Conservation (phyloP, 1,140 invertebrate genomes). For the Glossosoma conforme region DNA sequence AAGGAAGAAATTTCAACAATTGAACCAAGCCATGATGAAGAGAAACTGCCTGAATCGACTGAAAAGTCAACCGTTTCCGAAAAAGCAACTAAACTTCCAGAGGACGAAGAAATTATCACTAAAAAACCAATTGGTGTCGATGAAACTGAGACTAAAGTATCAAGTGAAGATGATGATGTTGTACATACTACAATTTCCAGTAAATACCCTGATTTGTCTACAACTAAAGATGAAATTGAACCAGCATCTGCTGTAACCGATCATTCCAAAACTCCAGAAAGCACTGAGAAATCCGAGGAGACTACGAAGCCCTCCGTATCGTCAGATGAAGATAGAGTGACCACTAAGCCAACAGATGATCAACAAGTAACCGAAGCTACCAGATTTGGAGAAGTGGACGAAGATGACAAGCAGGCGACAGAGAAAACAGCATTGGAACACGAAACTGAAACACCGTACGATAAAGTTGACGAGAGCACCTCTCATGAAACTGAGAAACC, state of each 20-base stretch:
- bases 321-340: no score
- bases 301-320: no score
- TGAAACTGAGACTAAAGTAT: constrained; percentile 3
- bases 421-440: neutral
- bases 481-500: constrained; percentile 2
- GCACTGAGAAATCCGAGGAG: no score
- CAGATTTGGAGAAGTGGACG: neutral
- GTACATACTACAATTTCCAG: no score
- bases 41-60: neutral
- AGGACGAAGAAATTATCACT: constrained; percentile 4
- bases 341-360: constrained; percentile 1
- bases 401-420: neutral
- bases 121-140: neutral
- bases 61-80: neutral
- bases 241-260: no score
- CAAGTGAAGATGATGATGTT: constrained; percentile 13
- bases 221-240: no score
- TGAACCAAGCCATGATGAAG: neutral
- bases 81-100: constrained; percentile 2
- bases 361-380: neutral
- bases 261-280: no score
- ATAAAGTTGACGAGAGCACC: no score
- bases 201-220: no score
- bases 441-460: neutral
- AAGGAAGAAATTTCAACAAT: neutral